Percentiles rank a stretch among this genome's conserved stretches.
These are phyloP conservation scores for Epiblema foenella DNA, from an alignment of 2,888 invertebrate species.

Conservation along the genomic window DNA sequence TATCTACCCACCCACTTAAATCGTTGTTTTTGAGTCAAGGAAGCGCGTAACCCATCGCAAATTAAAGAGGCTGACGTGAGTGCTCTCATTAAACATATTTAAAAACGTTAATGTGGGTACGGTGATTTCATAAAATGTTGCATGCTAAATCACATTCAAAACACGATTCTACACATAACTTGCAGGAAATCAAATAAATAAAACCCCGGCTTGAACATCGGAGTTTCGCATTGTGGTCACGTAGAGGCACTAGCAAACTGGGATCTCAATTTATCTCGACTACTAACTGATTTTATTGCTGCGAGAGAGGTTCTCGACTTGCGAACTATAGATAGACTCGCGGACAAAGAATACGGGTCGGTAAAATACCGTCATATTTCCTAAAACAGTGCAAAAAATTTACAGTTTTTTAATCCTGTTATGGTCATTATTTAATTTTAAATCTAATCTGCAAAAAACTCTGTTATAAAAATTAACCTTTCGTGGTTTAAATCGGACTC, in stretches of 20 bases:
- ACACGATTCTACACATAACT: conserved; percentile 35
- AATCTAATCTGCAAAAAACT: too few relatives aligned
- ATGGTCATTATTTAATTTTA: too few relatives aligned
- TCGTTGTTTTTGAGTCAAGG: neutral
- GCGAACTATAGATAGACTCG: neutral
- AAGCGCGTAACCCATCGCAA: conserved; percentile 9
- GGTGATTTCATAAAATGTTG: conserved; percentile 7
- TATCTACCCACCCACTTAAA: too few relatives aligned
- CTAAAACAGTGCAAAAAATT: too few relatives aligned
- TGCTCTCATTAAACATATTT: conserved; percentile 8
- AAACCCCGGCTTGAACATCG: conserved; percentile 25
- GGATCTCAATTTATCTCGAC: conserved; percentile 41
- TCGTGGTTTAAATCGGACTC: too few relatives aligned
- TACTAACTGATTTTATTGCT: conserved; percentile 41
- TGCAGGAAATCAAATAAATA: conserved; percentile 40
- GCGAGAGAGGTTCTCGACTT: conserved; percentile 20
- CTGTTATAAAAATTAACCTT: too few relatives aligned
- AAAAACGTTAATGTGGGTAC: conserved; percentile 9
- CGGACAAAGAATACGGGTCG: too few relatives aligned
- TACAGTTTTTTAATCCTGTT: too few relatives aligned
- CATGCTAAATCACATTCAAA: conserved; percentile 35
- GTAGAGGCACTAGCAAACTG: conserved; percentile 29
- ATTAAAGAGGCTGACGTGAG: neutral
- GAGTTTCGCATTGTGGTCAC: conserved; percentile 38
- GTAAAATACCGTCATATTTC: too few relatives aligned